These are phyloP conservation scores for Bombycilla garrulus DNA, from an alignment of 2,113 vertebrate genomes.

Conservation along the genomic window DNA sequence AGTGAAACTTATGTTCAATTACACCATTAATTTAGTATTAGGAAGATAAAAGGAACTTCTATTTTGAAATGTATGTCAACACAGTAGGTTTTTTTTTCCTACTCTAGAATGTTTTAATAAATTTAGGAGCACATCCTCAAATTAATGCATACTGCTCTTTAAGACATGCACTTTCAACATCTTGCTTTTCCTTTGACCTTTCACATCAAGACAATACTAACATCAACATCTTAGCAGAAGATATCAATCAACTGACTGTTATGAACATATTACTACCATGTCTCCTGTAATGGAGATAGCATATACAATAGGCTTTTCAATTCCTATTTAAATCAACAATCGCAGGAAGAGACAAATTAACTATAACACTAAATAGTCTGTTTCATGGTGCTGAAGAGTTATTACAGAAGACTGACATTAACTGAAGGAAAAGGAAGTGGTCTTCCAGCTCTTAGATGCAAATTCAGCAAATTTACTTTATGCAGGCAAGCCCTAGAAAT, in stretches of 20 bases:
- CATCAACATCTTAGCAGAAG: neutral
- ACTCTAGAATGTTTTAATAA: neutral
- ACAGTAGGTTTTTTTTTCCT: accelerated
- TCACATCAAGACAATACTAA: neutral
- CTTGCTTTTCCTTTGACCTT: neutral
- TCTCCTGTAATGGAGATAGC: neutral
- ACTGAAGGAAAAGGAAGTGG: slow-evolving; percentile 32
- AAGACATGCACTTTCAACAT: neutral
- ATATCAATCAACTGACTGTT: neutral
- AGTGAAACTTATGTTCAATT: neutral
- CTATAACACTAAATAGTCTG: neutral
- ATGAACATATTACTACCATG: neutral
- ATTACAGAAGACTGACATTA: neutral
- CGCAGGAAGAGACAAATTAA: slow-evolving; percentile 24
- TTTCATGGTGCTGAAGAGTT: neutral
- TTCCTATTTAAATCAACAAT: slow-evolving; percentile 28
- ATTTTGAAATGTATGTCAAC: neutral
- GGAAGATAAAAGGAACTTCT: neutral
- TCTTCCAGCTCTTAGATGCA: neutral
- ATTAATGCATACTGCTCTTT: neutral
- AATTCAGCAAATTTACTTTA: neutral
- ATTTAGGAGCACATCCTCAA: neutral
- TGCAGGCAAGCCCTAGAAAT: neutral
- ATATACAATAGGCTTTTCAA: slow-evolving; percentile 4
- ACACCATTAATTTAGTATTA: neutral